phyloP scores from a whole-genome alignment of 1,140 invertebrate species.

The Sitobion miscanthi region DNA sequence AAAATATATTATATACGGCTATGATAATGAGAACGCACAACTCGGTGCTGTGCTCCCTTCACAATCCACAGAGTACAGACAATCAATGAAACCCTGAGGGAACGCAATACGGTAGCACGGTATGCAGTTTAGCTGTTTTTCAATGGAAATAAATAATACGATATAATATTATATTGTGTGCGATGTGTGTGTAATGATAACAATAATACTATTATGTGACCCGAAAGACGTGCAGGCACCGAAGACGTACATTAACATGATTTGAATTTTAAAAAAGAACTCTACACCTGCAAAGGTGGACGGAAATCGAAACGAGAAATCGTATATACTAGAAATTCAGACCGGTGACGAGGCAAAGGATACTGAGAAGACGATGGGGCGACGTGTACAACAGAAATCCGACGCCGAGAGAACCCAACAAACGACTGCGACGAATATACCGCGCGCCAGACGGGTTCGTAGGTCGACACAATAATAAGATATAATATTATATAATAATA shows the following conservation, averaged over 20 bases:
- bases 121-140: not conserved
- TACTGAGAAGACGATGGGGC: not conserved
- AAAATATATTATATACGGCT: not conserved
- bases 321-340: not conserved
- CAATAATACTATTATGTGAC: not conserved
- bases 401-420: constrained; percentile 9
- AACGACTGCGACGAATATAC: not conserved
- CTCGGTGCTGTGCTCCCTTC: not conserved
- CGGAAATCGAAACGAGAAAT: constrained; percentile 2
- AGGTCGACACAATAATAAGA: not conserved
- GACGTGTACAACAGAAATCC: not conserved
- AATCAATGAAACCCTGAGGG: not conserved
- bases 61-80: not conserved
- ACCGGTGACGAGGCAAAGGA: not conserved
- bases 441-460: not conserved
- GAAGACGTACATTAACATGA: not conserved
- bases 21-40: not conserved
- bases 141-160: not conserved
- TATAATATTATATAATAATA: not conserved
- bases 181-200: not conserved
- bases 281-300: not conserved
- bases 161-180: not conserved
- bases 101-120: not conserved
- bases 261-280: not conserved
- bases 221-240: not conserved